Conservation (phyloP, 2,797 vertebrate species). For the Centropyge bicolor region DNA sequence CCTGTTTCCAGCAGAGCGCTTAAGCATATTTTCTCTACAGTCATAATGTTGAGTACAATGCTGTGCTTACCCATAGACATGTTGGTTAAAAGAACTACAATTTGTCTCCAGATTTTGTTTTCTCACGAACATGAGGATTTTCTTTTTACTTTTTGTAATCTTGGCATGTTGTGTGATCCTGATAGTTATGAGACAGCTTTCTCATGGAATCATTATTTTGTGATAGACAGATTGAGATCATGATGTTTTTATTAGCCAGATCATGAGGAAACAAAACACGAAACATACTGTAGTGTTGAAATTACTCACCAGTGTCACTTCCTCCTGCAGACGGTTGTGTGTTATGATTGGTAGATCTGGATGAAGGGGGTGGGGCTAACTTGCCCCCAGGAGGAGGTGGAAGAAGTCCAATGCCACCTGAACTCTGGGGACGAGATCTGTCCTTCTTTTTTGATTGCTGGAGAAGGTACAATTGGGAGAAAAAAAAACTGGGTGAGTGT, state of each 20-base stretch:
- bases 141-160: too few species aligned
- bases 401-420: constrained; percentile 90
- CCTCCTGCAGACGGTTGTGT: constrained; percentile 67
- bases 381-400: constrained; percentile 95
- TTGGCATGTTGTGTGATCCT: too few species aligned
- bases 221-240: background rate
- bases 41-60: background rate
- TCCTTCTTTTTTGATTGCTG: constrained; percentile 92
- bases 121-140: too few species aligned
- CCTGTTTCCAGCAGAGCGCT: background rate
- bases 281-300: background rate
- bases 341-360: constrained; percentile 81
- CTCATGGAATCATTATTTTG: background rate
- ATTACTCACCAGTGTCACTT: constrained; percentile 76
- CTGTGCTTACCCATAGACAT: background rate
- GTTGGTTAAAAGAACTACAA: background rate
- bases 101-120: background rate
- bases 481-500: background rate
- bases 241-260: background rate
- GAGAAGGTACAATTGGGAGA: constrained; percentile 1
- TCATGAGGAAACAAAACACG: background rate
- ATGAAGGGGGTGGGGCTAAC: constrained; percentile 83
- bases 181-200: too few species aligned
- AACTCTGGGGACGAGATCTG: constrained; percentile 86
- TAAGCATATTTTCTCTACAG: background rate